Evolutionary conservation across 2,113 vertebrate species (phyloP), one percentile per base, ranked within the genome.

Genomic region (Mormyrus iriodes): DNA sequence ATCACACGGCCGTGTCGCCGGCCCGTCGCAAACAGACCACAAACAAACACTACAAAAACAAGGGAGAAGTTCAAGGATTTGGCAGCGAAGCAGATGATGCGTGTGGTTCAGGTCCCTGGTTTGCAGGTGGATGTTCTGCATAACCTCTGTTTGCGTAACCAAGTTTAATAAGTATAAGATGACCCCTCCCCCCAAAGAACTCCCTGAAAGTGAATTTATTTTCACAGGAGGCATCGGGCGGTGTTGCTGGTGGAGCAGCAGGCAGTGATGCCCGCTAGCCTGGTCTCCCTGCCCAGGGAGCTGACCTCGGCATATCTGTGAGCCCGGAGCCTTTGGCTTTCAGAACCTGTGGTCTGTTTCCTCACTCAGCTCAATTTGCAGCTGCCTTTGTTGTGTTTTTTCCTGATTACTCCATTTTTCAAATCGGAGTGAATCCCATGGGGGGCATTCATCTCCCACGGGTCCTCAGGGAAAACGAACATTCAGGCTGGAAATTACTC

Each of bases 211-310:
- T 31, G 51, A 15, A 73, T 89, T 87, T 91, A n/a, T 31, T 69
- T 31, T 8, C 61, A 27, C 58, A 89, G 58, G 89, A 53, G 73
- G 61, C 73, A 85, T 91, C 90, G 89, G 90, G 52, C 86, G 85
- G 90, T 21, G 88, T 88, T 79, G 79, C 48, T 91, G 90, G 85
- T 90, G 82, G 90, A 19, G 76, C 51, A 8, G 42, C 12, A 13
- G 17, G 89, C 6, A 90, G 89, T 91, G 51, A 89, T 0, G 0
- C 35, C 35, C 0, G 4, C 73, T 21, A 5, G 49, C 17, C n/a
- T 8, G 10, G 51, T 90, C 86, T 48, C 90, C 53, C 84, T 2
- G 87, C 69, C 49, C 61, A 5, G 35, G 46, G 49, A 51, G n/a
- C 49, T 10, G 4, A 27, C 61, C 86, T 21, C 51, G 46, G 4